Evolutionary conservation across 2,888 invertebrate genomes (phyloP).

Genomic region (Heterodera filipjevi): DNA sequence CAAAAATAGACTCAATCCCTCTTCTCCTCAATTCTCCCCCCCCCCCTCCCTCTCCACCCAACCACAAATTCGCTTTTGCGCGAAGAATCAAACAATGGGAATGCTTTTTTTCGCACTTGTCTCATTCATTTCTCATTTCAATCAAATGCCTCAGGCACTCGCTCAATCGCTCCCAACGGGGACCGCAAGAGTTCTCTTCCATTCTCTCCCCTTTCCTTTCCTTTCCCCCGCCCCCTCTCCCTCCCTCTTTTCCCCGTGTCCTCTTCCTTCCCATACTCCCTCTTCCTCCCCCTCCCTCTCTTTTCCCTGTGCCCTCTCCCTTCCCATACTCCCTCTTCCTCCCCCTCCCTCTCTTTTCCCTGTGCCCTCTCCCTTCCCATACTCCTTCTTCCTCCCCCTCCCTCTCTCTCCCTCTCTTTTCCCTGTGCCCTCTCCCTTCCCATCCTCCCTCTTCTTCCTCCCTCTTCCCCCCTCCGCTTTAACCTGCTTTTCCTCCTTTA

Average conservation of each 20-base stretch:
- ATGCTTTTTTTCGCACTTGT: background rate
- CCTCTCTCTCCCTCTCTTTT: too few relatives aligned
- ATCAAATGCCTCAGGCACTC: constrained; percentile 4
- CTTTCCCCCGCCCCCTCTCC: too few relatives aligned
- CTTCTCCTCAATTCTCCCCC: too few relatives aligned
- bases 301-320: background rate
- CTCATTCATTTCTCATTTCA: background rate
- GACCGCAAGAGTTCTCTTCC: background rate
- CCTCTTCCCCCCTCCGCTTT: background rate
- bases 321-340: background rate
- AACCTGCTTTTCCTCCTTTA: background rate
- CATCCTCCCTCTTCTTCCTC: background rate
- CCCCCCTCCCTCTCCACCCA: background rate
- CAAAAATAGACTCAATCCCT: background rate
- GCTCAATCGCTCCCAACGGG: background rate
- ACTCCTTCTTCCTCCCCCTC: background rate
- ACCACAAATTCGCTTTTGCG: background rate
- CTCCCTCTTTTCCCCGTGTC: too few relatives aligned
- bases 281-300: background rate
- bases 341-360: background rate
- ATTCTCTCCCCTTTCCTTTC: background rate
- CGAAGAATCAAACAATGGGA: constrained; percentile 2
- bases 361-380: too few relatives aligned
- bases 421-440: background rate
- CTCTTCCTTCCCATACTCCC: background rate